A percentile compares a stretch with the other conserved stretches of the same genome.
Conservation (phyloP, 2,888 invertebrate genomes). For the Arge pagana region DNA sequence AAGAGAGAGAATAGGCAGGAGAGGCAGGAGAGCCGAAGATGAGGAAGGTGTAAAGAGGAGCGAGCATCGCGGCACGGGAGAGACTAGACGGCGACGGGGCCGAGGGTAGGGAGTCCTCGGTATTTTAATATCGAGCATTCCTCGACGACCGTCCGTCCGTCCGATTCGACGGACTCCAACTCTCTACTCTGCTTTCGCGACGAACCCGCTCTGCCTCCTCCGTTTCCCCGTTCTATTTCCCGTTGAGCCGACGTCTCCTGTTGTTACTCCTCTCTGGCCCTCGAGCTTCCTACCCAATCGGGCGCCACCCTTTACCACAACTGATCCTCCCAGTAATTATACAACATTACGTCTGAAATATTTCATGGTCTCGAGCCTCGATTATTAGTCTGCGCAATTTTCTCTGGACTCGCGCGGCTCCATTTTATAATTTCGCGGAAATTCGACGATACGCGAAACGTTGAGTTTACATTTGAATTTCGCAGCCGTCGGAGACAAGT, state of each 20-base stretch:
- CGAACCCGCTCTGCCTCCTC: slow-evolving; percentile 17
- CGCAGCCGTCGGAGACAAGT: no score
- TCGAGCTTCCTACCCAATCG: neutral
- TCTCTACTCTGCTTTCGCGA: slow-evolving; percentile 17
- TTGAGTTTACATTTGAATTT: no score
- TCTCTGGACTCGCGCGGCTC: neutral
- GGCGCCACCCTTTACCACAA: no score
- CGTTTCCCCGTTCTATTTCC: no score
- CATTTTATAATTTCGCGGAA: no score
- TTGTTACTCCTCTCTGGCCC: neutral
- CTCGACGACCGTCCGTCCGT: slow-evolving; percentile 50
- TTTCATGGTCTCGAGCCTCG: slow-evolving; percentile 7
- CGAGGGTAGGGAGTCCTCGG: slow-evolving; percentile 48
- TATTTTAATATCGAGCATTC: slow-evolving; percentile 58
- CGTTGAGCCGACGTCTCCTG: neutral
- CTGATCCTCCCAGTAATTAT: slow-evolving; percentile 27
- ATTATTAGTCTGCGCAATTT: neutral
- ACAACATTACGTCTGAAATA: slow-evolving; percentile 26
- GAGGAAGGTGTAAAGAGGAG: slow-evolving; percentile 28
- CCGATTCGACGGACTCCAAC: slow-evolving; percentile 34
- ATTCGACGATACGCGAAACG: no score
- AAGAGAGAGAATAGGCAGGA: slow-evolving; percentile 26
- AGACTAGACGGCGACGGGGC: slow-evolving; percentile 36
- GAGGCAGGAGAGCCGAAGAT: slow-evolving; percentile 19
- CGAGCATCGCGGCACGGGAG: slow-evolving; percentile 25